phyloP scores from a whole-genome alignment of 2,888 invertebrate genomes.

The Bruchidius siliquastri region DNA sequence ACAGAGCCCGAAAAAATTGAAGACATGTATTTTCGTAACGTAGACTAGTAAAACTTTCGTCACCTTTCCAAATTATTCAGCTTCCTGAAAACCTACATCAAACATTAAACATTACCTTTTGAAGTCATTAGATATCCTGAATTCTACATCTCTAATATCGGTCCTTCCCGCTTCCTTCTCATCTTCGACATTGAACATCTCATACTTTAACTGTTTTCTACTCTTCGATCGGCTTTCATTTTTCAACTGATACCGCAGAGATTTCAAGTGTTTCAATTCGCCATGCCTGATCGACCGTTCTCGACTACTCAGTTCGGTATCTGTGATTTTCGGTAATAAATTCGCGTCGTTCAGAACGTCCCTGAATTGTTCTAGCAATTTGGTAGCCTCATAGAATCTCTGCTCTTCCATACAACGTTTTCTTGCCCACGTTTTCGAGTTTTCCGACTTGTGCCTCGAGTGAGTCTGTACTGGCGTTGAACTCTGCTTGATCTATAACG shows the following conservation, averaged over 20 bases:
- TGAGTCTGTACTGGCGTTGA: slow-evolving; percentile 27
- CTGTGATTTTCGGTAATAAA: slow-evolving; percentile 34
- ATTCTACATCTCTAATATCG: slow-evolving; percentile 51
- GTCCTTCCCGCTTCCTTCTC: slow-evolving; percentile 52
- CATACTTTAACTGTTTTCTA: slow-evolving; percentile 68
- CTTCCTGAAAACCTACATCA: too few species aligned
- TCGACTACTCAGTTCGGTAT: slow-evolving; percentile 55
- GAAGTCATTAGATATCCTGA: slow-evolving; percentile 70
- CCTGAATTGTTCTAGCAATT: slow-evolving; percentile 84
- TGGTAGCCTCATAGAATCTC: slow-evolving; percentile 92
- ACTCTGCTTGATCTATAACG: slow-evolving; percentile 58
- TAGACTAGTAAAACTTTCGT: too few species aligned
- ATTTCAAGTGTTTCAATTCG: slow-evolving; percentile 80
- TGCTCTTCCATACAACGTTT: slow-evolving; percentile 93
- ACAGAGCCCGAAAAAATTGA: too few species aligned
- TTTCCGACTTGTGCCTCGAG: slow-evolving; percentile 29
- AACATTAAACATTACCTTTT: slow-evolving; percentile 19
- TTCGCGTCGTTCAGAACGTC: slow-evolving; percentile 65
- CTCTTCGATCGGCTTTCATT: slow-evolving; percentile 62
- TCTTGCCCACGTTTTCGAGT: slow-evolving; percentile 78
- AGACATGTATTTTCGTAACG: too few species aligned
- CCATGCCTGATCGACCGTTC: slow-evolving; percentile 82
- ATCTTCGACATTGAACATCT: slow-evolving; percentile 60
- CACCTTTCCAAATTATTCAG: too few species aligned
- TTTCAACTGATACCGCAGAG: slow-evolving; percentile 52